Percentiles rank a stretch among this genome's conserved stretches.
Conservation (phyloP, 2,888 invertebrate species). For the Coelopa pilipes region DNA sequence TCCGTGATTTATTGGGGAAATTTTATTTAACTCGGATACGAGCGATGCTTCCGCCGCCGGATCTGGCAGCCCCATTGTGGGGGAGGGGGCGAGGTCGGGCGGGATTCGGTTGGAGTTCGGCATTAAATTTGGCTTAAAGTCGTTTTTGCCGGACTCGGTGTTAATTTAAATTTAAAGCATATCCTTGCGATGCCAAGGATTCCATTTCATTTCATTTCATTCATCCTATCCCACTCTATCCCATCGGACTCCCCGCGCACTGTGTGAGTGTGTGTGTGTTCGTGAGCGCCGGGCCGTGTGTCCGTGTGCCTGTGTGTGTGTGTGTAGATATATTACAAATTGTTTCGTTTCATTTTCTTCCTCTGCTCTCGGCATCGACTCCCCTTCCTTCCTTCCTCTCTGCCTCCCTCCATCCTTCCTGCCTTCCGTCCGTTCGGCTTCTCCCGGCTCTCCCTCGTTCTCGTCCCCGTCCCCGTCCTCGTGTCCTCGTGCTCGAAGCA, state of each 20-base stretch:
- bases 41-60: not conserved
- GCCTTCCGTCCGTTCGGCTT: not conserved
- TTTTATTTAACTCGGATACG: slow-evolving; percentile 10
- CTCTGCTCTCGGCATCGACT: slow-evolving; percentile 6
- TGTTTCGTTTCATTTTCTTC: slow-evolving; percentile 54
- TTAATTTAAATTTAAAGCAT: slow-evolving; percentile 39
- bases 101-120: slow-evolving; percentile 3
- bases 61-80: not conserved
- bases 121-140: slow-evolving; percentile 36
- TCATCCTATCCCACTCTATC: no score
- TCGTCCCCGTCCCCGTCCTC: not conserved
- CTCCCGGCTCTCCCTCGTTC: not conserved
- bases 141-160: slow-evolving; percentile 4
- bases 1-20: slow-evolving; percentile 27
- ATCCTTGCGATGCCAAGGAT: slow-evolving; percentile 16
- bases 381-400: slow-evolving; percentile 3
- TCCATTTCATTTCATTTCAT: not conserved
- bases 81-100: no score
- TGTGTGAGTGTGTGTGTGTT: slow-evolving; percentile 23
- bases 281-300: slow-evolving; percentile 30
- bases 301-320: slow-evolving; percentile 48
- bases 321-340: slow-evolving; percentile 62
- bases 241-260: slow-evolving; percentile 14
- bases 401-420: slow-evolving; percentile 12
- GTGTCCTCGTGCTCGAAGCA: not conserved